Evolutionary conservation across 2,888 invertebrate genomes (phyloP).

Genomic region (Apodemia duryi): DNA sequence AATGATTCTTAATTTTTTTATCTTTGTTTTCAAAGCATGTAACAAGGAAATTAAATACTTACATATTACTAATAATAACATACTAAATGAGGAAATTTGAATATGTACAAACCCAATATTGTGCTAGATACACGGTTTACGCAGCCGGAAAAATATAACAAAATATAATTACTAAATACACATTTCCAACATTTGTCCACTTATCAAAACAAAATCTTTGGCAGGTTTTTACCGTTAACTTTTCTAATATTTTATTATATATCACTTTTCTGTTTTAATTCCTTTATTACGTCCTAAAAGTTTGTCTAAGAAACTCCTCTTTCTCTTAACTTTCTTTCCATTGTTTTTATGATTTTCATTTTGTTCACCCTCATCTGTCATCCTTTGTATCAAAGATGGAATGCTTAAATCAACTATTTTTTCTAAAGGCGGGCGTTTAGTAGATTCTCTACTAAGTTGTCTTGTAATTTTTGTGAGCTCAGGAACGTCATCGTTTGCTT

Average conservation of each 20-base stretch:
- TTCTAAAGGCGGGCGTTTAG: slow-evolving; percentile 45
- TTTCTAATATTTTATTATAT: slow-evolving; percentile 46
- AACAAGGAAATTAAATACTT: neutral
- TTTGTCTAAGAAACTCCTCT: slow-evolving; percentile 72
- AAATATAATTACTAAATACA: slow-evolving; percentile 5
- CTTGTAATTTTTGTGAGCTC: slow-evolving; percentile 55
- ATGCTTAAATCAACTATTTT: slow-evolving; percentile 58
- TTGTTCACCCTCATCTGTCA: slow-evolving; percentile 57
- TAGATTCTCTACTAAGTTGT: slow-evolving; percentile 52
- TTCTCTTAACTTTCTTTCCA: slow-evolving; percentile 65
- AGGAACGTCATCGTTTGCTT: slow-evolving; percentile 63
- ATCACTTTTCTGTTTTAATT: slow-evolving; percentile 39
- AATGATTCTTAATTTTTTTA: neutral
- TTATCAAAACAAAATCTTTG: slow-evolving; percentile 53
- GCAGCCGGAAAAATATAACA: slow-evolving; percentile 1
- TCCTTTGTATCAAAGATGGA: slow-evolving; percentile 65
- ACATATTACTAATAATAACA: slow-evolving; percentile 3
- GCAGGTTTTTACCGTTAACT: slow-evolving; percentile 48
- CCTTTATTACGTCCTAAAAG: slow-evolving; percentile 66
- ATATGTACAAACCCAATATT: slow-evolving; percentile 4
- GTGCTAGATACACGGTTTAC: neutral
- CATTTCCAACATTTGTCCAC: slow-evolving; percentile 15
- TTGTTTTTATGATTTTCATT: slow-evolving; percentile 51
- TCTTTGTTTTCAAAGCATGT: too few relatives aligned
- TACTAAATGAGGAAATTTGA: slow-evolving; percentile 7